Conservation (phyloP, 2,888 invertebrate genomes). For the Pollenia griseotomentosa region DNA sequence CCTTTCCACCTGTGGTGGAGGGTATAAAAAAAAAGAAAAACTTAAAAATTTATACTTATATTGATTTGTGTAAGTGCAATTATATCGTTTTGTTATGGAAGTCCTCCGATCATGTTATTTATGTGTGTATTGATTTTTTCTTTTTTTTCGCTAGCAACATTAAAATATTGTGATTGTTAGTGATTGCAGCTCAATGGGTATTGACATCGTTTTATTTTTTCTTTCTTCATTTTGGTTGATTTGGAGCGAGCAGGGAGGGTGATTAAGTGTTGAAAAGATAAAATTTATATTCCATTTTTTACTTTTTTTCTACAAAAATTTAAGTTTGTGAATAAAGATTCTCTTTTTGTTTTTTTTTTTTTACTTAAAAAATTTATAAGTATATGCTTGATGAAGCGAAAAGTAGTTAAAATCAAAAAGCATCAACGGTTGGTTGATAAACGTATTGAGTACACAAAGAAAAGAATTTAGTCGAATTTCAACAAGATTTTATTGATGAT, state of each 20-base stretch:
- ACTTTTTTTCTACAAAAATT: constrained; percentile 10
- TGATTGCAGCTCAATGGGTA: constrained; percentile 59
- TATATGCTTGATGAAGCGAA: constrained; percentile 25
- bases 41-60: too few species aligned
- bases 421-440: constrained; percentile 9
- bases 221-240: neutral
- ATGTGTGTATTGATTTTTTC: constrained; percentile 46
- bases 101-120: constrained; percentile 37
- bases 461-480: neutral
- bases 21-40: too few species aligned
- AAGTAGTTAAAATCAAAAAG: constrained; percentile 22
- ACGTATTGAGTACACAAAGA: neutral
- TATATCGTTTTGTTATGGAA: neutral
- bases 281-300: constrained; percentile 35
- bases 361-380: constrained; percentile 12
- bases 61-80: neutral
- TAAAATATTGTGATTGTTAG: constrained; percentile 65
- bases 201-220: constrained; percentile 40
- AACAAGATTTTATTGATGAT: neutral
- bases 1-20: too few species aligned
- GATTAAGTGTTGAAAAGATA: constrained; percentile 27
- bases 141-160: constrained; percentile 28
- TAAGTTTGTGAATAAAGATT: neutral
- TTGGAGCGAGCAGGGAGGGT: constrained; percentile 9
- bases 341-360: neutral